Conservation (phyloP, 2,113 vertebrate species). For the Suncus etruscus region DNA sequence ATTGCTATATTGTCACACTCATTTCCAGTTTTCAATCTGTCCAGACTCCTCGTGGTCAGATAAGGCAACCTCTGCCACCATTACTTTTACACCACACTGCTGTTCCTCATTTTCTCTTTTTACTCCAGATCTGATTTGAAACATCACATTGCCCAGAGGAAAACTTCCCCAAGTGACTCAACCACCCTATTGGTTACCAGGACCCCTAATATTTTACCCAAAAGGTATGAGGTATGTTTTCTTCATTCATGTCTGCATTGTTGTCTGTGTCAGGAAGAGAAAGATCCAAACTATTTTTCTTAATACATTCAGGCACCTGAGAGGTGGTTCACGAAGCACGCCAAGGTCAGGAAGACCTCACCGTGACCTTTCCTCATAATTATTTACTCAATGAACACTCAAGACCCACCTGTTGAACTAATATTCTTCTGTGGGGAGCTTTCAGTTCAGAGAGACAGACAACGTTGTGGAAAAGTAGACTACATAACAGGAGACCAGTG, state of each 20-base stretch:
- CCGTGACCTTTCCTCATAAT: neutral
- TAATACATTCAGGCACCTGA: neutral
- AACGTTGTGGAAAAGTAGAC: neutral
- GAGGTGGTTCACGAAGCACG: neutral
- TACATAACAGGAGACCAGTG: neutral
- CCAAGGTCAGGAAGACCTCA: neutral
- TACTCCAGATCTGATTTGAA: neutral
- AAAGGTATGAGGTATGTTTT: neutral
- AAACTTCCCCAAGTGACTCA: neutral
- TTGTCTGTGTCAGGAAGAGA: neutral
- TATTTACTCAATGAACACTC: neutral
- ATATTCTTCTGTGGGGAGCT: neutral
- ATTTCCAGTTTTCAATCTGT: neutral
- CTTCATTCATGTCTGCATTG: neutral
- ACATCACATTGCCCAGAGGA: neutral
- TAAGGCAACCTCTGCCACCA: neutral
- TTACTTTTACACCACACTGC: neutral
- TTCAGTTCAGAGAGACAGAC: neutral
- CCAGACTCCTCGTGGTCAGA: neutral
- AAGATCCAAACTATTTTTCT: slow-evolving; percentile 3
- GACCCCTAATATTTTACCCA: neutral
- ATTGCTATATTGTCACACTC: neutral
- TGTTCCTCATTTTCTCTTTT: neutral
- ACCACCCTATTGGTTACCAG: neutral
- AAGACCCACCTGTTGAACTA: neutral